Conservation (phyloP, 2,797 vertebrate genomes). For the Sebastes nivosus region DNA sequence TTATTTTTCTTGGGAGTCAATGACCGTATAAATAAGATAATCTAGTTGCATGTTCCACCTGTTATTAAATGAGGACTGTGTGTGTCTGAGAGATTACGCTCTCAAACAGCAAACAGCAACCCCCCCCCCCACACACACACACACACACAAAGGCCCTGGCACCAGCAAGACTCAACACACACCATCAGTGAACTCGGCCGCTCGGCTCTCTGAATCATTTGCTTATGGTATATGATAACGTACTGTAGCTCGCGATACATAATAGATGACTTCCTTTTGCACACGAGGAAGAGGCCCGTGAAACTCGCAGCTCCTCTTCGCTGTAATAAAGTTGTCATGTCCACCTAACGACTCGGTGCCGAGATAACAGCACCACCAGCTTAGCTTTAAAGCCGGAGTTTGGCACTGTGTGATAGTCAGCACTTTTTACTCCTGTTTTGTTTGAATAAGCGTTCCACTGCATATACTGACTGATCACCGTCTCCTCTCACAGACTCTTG, state of each 20-base stretch:
- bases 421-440: constrained; percentile 30
- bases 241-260: constrained; percentile 7
- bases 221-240: not conserved
- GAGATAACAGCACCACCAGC: constrained; percentile 14
- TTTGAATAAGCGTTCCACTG: constrained; percentile 33
- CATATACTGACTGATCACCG: not conserved
- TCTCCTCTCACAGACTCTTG: constrained; percentile 4
- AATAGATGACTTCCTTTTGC: constrained; percentile 4
- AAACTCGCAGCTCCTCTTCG: not conserved
- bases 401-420: constrained; percentile 23
- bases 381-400: constrained; percentile 20
- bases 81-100: not conserved
- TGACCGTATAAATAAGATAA: not conserved
- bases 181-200: not conserved
- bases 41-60: not conserved
- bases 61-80: not conserved
- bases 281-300: not conserved
- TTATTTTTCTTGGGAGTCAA: not conserved
- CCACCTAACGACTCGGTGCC: constrained; percentile 1
- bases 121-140: not conserved
- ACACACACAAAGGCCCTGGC: not conserved
- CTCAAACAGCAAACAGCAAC: not conserved
- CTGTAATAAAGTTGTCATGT: constrained; percentile 32
- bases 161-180: not conserved
- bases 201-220: constrained; percentile 9